These are phyloP conservation scores for Anguilla anguilla DNA, from an alignment of 2,797 vertebrate genomes.

Conservation along the genomic window DNA sequence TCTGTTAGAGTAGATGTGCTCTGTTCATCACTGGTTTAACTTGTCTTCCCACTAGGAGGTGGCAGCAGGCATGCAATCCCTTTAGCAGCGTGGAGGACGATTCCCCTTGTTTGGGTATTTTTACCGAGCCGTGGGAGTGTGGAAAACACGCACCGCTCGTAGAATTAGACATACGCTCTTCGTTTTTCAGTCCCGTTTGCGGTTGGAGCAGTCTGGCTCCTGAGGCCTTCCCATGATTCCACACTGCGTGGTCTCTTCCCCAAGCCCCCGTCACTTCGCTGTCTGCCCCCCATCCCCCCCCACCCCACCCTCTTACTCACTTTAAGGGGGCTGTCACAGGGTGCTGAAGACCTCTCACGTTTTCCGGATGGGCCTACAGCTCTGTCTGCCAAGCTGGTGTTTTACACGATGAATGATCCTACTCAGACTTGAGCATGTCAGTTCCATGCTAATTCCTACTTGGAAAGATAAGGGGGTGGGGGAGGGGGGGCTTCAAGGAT, in stretches of 20 bases:
- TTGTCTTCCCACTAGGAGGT: background rate
- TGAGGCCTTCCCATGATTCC: background rate
- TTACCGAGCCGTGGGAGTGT: background rate
- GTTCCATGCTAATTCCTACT: conserved; percentile 46
- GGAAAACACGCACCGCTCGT: background rate
- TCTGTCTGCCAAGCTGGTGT: conserved; percentile 15
- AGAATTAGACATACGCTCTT: background rate
- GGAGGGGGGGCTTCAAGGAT: conserved; percentile 33
- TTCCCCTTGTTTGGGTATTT: background rate
- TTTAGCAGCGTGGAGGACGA: background rate
- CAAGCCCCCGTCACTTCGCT: conserved; percentile 19
- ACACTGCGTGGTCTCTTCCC: conserved; percentile 26
- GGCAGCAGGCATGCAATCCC: background rate
- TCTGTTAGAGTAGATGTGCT: background rate
- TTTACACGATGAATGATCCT: conserved; percentile 3
- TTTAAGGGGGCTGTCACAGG: background rate
- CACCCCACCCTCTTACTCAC: conserved; percentile 31
- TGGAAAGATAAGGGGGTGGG: background rate
- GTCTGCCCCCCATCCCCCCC: conserved; percentile 36
- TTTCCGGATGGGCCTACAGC: conserved; percentile 20
- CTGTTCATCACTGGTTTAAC: background rate
- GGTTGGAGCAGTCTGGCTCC: background rate
- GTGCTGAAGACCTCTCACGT: conserved; percentile 33
- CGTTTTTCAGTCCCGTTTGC: background rate
- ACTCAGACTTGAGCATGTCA: conserved; percentile 37